These are phyloP conservation scores for Lepidocyrtinus sp. DNA, from an alignment of 2,888 invertebrate genomes.

Conservation along the genomic window DNA sequence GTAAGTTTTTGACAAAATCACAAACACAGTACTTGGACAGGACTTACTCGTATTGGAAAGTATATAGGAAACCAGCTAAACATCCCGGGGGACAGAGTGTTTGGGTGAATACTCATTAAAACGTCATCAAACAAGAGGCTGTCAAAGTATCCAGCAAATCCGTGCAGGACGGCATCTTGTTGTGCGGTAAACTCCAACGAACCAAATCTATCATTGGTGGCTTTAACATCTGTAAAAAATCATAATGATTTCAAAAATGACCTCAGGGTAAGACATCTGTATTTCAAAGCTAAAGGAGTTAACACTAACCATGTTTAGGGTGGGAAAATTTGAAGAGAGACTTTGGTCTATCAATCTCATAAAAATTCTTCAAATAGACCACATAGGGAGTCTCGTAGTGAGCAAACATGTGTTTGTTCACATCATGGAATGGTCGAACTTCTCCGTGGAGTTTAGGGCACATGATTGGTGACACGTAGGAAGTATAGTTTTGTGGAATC, in stretches of 20 bases:
- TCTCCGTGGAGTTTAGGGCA: conserved; percentile 90
- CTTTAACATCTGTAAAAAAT: conserved; percentile 37
- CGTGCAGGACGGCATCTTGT: conserved; percentile 89
- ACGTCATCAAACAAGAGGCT: conserved; percentile 87
- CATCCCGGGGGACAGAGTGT: conserved; percentile 91
- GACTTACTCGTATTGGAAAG: conserved; percentile 86
- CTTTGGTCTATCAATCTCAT: conserved; percentile 82
- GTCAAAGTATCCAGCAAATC: conserved; percentile 97
- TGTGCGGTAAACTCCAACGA: conserved; percentile 80
- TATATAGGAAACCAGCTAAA: conserved; percentile 98
- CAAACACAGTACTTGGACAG: background rate
- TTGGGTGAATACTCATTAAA: conserved; percentile 90
- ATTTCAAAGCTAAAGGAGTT: conserved; percentile 44
- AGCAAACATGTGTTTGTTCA: conserved; percentile 75
- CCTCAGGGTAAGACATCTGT: no score
- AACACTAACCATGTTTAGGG: conserved; percentile 81
- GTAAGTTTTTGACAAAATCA: background rate
- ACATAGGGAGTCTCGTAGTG: conserved; percentile 91
- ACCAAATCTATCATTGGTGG: conserved; percentile 76
- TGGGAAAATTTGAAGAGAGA: conserved; percentile 90
- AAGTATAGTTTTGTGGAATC: conserved; percentile 91
- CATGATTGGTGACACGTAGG: conserved; percentile 93
- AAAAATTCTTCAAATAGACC: conserved; percentile 89
- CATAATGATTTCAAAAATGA: no score
- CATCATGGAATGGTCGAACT: conserved; percentile 75